Conservation (phyloP, 2,888 invertebrate genomes). For the Balanococcus diminutus region DNA sequence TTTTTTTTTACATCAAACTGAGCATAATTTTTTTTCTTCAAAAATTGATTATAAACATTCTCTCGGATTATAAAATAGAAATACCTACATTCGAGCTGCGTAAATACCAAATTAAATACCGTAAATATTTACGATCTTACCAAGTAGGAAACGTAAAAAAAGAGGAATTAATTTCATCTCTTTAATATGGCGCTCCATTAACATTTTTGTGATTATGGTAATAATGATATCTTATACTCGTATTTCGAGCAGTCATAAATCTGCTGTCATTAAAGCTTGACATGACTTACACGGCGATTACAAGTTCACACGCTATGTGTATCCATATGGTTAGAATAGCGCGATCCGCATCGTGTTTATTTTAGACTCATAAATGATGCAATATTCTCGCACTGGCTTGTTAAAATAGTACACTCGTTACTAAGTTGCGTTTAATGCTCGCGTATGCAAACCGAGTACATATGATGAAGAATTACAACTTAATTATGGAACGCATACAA, state of each 20-base stretch:
- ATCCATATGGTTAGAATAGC: constrained; percentile 2
- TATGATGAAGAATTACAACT: not conserved
- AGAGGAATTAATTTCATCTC: not conserved
- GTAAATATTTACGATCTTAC: not conserved
- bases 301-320: constrained; percentile 18
- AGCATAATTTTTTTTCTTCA: too few species aligned
- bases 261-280: constrained; percentile 22
- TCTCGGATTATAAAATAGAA: not conserved
- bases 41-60: too few species aligned
- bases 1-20: too few species aligned
- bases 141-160: not conserved
- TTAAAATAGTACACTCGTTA: constrained; percentile 13
- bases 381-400: not conserved
- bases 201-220: not conserved
- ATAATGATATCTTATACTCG: not conserved
- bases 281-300: constrained; percentile 1
- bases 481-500: not conserved
- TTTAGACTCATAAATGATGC: constrained; percentile 23
- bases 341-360: constrained; percentile 15
- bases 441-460: not conserved
- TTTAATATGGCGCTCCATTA: not conserved
- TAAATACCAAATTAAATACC: not conserved
- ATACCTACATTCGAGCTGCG: too few species aligned
- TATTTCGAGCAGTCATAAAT: constrained; percentile 3
- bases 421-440: not conserved